These are phyloP conservation scores for Platyrinchus mystaceus DNA, from an alignment of 2,797 vertebrate genomes.

Conservation along the genomic window DNA sequence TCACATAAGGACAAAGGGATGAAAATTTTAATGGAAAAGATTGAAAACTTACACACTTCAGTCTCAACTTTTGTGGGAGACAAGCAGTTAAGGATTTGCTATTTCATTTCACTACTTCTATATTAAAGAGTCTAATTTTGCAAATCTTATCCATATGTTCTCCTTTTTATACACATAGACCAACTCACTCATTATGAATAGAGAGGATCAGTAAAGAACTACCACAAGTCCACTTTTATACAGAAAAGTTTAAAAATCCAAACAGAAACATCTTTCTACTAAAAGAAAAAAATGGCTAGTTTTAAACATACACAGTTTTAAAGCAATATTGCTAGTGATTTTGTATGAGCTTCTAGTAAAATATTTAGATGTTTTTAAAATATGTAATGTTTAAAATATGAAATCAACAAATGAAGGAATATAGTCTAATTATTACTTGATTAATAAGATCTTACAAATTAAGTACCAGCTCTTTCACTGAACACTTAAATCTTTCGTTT, in stretches of 20 bases:
- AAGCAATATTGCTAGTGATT: not conserved
- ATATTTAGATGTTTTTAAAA: not conserved
- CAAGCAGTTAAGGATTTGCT: not conserved
- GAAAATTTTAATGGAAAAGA: not conserved
- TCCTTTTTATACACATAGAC: not conserved
- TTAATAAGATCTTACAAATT: not conserved
- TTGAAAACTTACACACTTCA: not conserved
- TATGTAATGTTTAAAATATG: not conserved
- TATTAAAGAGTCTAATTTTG: not conserved
- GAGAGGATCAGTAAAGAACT: not conserved
- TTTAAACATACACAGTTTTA: not conserved
- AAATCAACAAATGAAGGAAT: not conserved
- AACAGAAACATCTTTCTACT: not conserved
- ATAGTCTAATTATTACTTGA: not conserved
- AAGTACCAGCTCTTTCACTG: not conserved
- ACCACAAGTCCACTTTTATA: not conserved
- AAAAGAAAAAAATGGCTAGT: accelerated
- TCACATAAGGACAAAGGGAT: not conserved
- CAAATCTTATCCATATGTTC: not conserved
- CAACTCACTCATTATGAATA: not conserved
- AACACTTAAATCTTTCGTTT: not conserved
- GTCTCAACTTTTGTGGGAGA: not conserved
- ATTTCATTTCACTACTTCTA: not conserved
- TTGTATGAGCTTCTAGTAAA: not conserved
- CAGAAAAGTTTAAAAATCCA: not conserved